A percentile compares a stretch with the other conserved stretches of the same genome.
Evolutionary conservation across 2,113 vertebrate species (phyloP).

Genomic region (Etia nguti): DNA sequence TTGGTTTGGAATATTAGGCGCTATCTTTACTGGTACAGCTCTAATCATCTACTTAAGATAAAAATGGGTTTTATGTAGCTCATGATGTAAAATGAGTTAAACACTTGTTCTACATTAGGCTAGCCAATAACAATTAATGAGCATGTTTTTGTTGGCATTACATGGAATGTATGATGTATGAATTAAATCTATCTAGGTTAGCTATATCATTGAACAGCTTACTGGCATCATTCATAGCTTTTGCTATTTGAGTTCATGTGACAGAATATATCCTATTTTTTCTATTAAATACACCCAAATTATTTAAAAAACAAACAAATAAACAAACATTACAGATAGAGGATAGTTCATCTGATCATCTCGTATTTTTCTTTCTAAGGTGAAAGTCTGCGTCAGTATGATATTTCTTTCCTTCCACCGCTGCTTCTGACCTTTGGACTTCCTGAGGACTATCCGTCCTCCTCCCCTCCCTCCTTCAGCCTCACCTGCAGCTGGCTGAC

Average conservation of each 20-base stretch:
- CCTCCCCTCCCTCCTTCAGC: constrained; percentile 78
- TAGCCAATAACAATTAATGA: too few relatives aligned
- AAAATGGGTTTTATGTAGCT: too few relatives aligned
- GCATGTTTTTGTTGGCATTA: too few relatives aligned
- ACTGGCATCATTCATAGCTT: fast-evolving
- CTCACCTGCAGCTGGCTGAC: constrained; percentile 87
- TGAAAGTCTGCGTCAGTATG: constrained; percentile 28
- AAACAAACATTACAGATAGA: fast-evolving
- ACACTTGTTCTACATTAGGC: too few relatives aligned
- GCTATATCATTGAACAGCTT: too few relatives aligned
- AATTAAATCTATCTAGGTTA: too few relatives aligned
- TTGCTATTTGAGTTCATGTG: fast-evolving
- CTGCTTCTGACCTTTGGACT: constrained; percentile 84
- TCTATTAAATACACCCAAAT: fast-evolving
- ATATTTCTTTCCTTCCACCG: constrained; percentile 80
- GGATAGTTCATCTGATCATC: not conserved
- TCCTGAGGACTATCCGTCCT: constrained; percentile 82
- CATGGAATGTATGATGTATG: too few relatives aligned
- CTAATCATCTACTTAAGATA: too few relatives aligned
- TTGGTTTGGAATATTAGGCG: too few relatives aligned
- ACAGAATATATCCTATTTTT: not conserved
- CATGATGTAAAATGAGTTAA: too few relatives aligned
- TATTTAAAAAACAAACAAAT: not conserved
- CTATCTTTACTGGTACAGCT: too few relatives aligned
- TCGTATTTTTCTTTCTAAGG: not conserved